These are phyloP conservation scores for Ascaphus truei DNA, from an alignment of 2,113 vertebrate genomes.

Conservation along the genomic window DNA sequence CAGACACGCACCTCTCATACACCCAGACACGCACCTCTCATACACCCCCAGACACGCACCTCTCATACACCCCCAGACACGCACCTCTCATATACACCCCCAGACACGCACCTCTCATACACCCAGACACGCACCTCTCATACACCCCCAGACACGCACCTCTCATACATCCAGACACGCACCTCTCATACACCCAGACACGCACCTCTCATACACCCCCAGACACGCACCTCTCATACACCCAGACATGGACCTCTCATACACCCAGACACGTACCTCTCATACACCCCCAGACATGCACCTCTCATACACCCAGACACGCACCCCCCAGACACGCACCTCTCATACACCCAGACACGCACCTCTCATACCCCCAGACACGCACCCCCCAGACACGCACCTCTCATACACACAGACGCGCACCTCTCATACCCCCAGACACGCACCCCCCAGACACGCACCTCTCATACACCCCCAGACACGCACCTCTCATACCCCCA, in stretches of 20 bases:
- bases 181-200: slow-evolving; percentile 6
- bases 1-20: not conserved
- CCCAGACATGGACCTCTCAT: too few species aligned
- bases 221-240: not conserved
- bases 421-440: not conserved
- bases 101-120: too few species aligned
- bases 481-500: not conserved
- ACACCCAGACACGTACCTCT: not conserved
- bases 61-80: too few species aligned
- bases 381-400: not conserved
- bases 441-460: not conserved
- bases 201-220: too few species aligned
- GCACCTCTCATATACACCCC: not conserved
- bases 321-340: not conserved
- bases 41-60: not conserved
- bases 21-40: not conserved
- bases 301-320: not conserved
- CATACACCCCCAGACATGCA: not conserved
- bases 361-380: not conserved
- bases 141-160: not conserved
- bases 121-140: not conserved
- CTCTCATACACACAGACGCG: not conserved
- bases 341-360: too few species aligned
- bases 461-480: too few species aligned
- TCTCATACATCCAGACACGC: not conserved